Conservation (phyloP, 2,888 invertebrate species). For the Pardosa pseudoannulata region DNA sequence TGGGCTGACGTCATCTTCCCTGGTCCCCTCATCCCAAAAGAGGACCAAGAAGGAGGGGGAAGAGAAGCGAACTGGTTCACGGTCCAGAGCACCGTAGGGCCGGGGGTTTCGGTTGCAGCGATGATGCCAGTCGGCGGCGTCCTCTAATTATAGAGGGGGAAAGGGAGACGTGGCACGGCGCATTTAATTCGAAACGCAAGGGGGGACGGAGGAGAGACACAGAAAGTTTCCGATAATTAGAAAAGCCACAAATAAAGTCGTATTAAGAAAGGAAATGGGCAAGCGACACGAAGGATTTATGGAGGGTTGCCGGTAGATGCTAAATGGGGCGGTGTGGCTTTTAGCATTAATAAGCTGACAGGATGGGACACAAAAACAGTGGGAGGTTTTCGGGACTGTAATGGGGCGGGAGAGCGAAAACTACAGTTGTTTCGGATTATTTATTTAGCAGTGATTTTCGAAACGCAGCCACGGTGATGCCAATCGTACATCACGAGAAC, state of each 20-base stretch:
- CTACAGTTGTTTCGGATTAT: background rate
- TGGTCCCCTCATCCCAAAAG: conserved; percentile 27
- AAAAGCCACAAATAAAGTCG: conserved; percentile 70
- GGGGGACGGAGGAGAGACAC: conserved; percentile 18
- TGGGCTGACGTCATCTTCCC: conserved; percentile 33
- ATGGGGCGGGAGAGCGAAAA: too few species aligned
- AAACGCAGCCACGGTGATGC: too few species aligned
- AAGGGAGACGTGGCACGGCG: background rate
- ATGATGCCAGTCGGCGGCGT: conserved; percentile 28
- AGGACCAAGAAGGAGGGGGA: conserved; percentile 2
- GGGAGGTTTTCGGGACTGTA: background rate
- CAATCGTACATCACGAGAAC: too few species aligned
- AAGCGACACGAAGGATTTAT: conserved; percentile 50
- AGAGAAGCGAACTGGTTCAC: conserved; percentile 18
- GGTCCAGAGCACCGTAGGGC: conserved; percentile 57
- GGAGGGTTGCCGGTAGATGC: conserved; percentile 35
- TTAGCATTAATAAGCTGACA: conserved; percentile 42
- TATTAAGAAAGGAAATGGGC: conserved; percentile 50
- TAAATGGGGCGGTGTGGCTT: conserved; percentile 56
- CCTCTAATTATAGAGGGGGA: conserved; percentile 48
- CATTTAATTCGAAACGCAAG: conserved; percentile 56
- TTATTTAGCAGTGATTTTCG: too few species aligned
- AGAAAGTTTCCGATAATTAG: conserved; percentile 59
- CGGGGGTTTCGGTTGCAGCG: conserved; percentile 52
- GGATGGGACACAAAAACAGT: background rate